Base-by-base conservation (phyloP, 2,888 invertebrate species). In the Agrotis ipsilon region DNA sequence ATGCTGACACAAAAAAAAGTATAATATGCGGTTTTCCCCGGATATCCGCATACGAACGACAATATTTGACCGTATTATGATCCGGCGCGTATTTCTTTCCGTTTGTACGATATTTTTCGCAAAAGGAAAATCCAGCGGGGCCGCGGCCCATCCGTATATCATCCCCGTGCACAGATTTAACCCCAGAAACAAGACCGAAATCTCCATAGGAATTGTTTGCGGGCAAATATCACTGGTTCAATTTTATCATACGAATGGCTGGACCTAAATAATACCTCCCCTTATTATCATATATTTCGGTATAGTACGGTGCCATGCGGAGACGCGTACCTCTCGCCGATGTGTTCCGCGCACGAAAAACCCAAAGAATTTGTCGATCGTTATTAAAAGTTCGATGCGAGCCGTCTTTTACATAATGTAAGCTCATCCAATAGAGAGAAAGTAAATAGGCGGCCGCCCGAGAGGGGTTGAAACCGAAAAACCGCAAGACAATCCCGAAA, bases 401-500 rank as follows among this genome's bases (percentile, higher is more conserved):
- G 54, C 66, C 72, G 76, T 69, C 71, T 85, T 86, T 89, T 89
- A 91, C 84, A 89, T 89, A 89, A 86, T 86, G 80, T 85, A 80
- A 79, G 69, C 76, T 83, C 83, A 86, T 83, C 89, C 89, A 88
- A 90, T 92, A 86, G 89, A 89, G 87, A 85, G 87, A 80, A 89
- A 88, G 91, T 91, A 92, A 91, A 90, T 91, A 91, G 87, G 84
- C 86, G 80, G 84, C 88, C 88, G 89, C 86, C 84, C 69, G 87
- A 87, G 87, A 88, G 89, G 92, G 93, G 92, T 88, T 88, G 87
- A 87, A 88, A 87, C 91, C 93, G 92, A 94, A 93, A 94, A 94
- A 95, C 96, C 96, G 87, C 96, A 95, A 94, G 94, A 93, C 94
- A 94, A 94, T 94, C 93, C 94, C 92, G 87, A 95, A 96, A 96